Evolutionary conservation across 1,140 invertebrate species (phyloP).

Genomic region (Drosophila obscura): DNA sequence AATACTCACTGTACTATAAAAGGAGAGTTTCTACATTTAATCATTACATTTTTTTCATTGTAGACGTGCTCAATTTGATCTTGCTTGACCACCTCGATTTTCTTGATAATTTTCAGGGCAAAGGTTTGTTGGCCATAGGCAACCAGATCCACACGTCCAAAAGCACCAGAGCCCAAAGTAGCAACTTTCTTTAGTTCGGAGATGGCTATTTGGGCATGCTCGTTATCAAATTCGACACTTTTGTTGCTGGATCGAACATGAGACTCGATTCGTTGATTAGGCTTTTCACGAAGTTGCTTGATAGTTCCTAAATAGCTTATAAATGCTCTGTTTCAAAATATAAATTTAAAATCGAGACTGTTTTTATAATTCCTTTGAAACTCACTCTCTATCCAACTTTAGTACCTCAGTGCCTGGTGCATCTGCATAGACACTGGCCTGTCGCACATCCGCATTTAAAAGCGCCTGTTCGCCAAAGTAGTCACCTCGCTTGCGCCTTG

Average conservation of each 20-base stretch:
- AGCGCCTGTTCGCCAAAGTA: slow-evolving; percentile 93
- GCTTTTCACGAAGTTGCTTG: slow-evolving; percentile 70
- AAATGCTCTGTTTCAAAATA: slow-evolving; percentile 83
- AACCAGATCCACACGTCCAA: slow-evolving; percentile 95
- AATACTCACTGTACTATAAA: slow-evolving; percentile 92
- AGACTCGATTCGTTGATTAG: slow-evolving; percentile 27
- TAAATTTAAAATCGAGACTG: not conserved
- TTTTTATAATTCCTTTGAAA: slow-evolving; percentile 14
- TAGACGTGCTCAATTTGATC: slow-evolving; percentile 96
- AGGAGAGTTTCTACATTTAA: slow-evolving; percentile 88
- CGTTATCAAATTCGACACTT: slow-evolving; percentile 84
- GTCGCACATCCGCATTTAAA: slow-evolving; percentile 91
- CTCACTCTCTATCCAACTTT: slow-evolving; percentile 92
- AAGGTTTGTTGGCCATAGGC: slow-evolving; percentile 88
- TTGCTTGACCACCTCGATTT: slow-evolving; percentile 95
- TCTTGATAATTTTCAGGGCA: slow-evolving; percentile 96
- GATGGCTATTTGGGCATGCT: slow-evolving; percentile 89
- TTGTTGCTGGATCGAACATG: slow-evolving; percentile 44
- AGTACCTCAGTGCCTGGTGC: slow-evolving; percentile 95
- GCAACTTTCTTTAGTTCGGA: slow-evolving; percentile 92
- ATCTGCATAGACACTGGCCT: slow-evolving; percentile 94
- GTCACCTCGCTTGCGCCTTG: slow-evolving; percentile 88
- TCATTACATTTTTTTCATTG: slow-evolving; percentile 96
- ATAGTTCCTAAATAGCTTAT: slow-evolving; percentile 85
- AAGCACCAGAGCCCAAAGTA: slow-evolving; percentile 96